Base-by-base conservation (phyloP, 2,888 invertebrate species). In the Drosophila flavopinicola region DNA sequence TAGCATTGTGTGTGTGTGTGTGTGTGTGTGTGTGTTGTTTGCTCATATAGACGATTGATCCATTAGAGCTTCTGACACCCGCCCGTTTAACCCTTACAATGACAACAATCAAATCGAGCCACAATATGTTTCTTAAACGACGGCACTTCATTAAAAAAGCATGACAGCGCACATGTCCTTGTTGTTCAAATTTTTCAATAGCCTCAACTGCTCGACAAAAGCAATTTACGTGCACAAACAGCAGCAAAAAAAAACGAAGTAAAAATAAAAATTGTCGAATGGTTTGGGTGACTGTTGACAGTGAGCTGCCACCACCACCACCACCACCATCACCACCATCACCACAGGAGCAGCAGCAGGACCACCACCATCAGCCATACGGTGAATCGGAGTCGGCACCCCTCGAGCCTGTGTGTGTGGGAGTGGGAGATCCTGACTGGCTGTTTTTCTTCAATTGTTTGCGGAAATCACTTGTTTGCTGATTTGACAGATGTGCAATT, bases 401-500 rank as follows among this genome's bases (percentile, higher is more conserved):
- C 66, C 66, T 37, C 39, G n/a, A 24, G 3, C 25, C 5, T 33
- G 5, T 29, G 17, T 11, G 37, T 1, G 13, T 27, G 29, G 6
- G 33, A 20, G 11, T 6, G 44, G 10, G 29, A 44, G 45, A 27
- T 48, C 45, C 78, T 78, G 84, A 84, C 78, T 84, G 85, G 67
- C 83, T 79, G 72, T 82, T 75, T 82, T 70, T 60, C 79, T 78
- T 74, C 75, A 87, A 85, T 85, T 85, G 87, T 85, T 87, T 87
- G 84, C 87, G 83, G 83, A 85, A 85, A 87, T 87, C 85, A 87
- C 87, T 87, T 85, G 85, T 87, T 85, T 85, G 87, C 74, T 80
- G 85, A 85, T 85, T 85, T 85, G 85, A 87, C 85, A 85, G 85
- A 85, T 85, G 85, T 85, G 87, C 87, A 85, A 85, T 85, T 85